phyloP scores from a whole-genome alignment of 2,888 invertebrate genomes.

The Chaetogeoica ovagalla region DNA sequence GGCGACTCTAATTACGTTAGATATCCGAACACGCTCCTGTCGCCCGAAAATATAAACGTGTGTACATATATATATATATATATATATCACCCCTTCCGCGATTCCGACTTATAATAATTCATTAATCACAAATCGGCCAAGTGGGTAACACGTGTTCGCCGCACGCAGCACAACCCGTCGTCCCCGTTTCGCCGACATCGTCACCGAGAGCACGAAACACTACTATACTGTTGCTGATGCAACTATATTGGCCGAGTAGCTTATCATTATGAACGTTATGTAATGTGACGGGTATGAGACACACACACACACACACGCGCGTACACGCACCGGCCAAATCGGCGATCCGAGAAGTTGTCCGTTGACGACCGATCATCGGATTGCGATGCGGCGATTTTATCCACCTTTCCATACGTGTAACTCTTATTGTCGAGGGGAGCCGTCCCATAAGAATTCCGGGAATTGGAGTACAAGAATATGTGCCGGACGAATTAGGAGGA shows the following conservation, averaged over 20 bases:
- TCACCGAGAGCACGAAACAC: background rate
- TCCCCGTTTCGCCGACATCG: background rate
- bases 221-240: background rate
- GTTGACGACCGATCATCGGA: slow-evolving; percentile 29
- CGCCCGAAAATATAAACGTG: background rate
- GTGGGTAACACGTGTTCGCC: slow-evolving; percentile 48
- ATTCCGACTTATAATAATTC: slow-evolving; percentile 33
- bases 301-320: background rate
- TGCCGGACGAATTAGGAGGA: no score
- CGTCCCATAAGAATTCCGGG: slow-evolving; percentile 9
- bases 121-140: slow-evolving; percentile 50
- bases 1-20: slow-evolving; percentile 51
- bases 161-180: slow-evolving; percentile 6
- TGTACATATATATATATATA: background rate
- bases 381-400: no score
- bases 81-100: slow-evolving; percentile 22
- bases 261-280: slow-evolving; percentile 44
- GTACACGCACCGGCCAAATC: background rate
- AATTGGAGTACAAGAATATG: no score
- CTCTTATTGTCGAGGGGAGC: background rate
- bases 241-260: background rate
- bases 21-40: slow-evolving; percentile 50
- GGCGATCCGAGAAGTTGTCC: slow-evolving; percentile 18
- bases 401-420: no score
- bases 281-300: slow-evolving; percentile 37